These are phyloP conservation scores for Ibidorhyncha struthersii DNA, from an alignment of 2,113 vertebrate genomes.

Conservation along the genomic window DNA sequence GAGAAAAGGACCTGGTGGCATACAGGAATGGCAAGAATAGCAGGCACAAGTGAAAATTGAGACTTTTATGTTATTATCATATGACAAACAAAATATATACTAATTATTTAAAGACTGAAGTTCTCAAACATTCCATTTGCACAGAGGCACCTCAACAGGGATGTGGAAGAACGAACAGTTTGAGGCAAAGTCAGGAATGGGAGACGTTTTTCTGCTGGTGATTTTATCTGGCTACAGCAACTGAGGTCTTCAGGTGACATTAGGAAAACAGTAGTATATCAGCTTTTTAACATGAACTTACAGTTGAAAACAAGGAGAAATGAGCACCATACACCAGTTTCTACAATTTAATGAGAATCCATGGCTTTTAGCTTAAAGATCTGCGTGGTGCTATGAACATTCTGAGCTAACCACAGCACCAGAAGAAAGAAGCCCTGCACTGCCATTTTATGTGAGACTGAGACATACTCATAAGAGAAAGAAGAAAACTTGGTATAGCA, in stretches of 20 bases:
- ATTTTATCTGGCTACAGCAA: background rate
- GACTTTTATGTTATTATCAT: background rate
- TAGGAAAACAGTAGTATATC: background rate
- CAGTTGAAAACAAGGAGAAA: background rate
- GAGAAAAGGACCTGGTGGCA: background rate
- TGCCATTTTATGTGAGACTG: background rate
- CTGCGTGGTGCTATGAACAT: background rate
- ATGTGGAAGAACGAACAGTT: background rate
- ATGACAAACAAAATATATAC: background rate
- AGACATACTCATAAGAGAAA: background rate
- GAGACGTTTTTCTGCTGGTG: background rate
- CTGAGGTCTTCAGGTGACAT: background rate
- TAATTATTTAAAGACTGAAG: background rate
- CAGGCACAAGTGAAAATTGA: background rate
- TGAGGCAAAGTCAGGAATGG: background rate
- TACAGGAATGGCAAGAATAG: background rate
- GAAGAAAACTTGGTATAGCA: background rate
- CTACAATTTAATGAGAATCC: background rate
- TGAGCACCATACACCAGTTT: background rate
- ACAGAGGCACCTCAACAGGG: background rate
- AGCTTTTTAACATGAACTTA: background rate
- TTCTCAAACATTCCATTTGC: background rate
- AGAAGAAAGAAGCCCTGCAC: background rate
- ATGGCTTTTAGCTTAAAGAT: background rate
- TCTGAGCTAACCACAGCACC: background rate